Base-by-base conservation (phyloP, 2,113 vertebrate species). In the Bucco capensis region DNA sequence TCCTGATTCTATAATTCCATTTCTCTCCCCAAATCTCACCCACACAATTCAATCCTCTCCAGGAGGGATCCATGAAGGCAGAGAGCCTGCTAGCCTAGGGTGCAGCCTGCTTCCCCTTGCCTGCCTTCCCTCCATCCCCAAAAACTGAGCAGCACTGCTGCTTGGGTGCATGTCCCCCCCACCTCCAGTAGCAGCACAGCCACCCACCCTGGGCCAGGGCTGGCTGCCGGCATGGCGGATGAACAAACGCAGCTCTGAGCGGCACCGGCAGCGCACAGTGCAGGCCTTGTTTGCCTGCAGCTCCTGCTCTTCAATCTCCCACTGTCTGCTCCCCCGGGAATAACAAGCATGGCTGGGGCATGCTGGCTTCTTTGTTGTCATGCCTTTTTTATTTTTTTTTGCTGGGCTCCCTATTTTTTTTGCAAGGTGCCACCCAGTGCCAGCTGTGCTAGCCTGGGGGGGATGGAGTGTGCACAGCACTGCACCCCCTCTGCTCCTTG, bases 371-470 rank as follows among this genome's bases (percentile, higher is more conserved):
- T 95, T 96, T 96, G 88, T 95, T 94, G 58, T 90, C 38, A 73
- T 65, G 22, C 5, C 14, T 58, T 28, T 86, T 60, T 44, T 46
- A 2, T 83, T 64, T 42, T 49, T 50, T 61, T 69, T 25, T 31
- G 0, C 31, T 65, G 64, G 35, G 23, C 23, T 87, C 79, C 78
- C 69, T 88, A 10, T 86, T 92, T 71, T 87, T 95, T 83, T 89
- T 91, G 60, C 50, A 88, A 96, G 95, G 96, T 97, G 96, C 95
- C 97, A 97, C 91, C 92, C 93, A 0, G 97, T 97, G 95, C 97
- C 97, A 96, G 90, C 76, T 69, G 57, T 42, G 64, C 64, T 33
- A 3, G 5, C 67, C 79, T 33, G 40, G 1, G 9, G 66, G 8
- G 66, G 61, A 61, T 50, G 56, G 49, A 70, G 56, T 0, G 3